A percentile compares a stretch with the other conserved stretches of the same genome.
Evolutionary conservation across 2,113 vertebrate genomes (phyloP).

Genomic region (Cyanoderma ruficeps): DNA sequence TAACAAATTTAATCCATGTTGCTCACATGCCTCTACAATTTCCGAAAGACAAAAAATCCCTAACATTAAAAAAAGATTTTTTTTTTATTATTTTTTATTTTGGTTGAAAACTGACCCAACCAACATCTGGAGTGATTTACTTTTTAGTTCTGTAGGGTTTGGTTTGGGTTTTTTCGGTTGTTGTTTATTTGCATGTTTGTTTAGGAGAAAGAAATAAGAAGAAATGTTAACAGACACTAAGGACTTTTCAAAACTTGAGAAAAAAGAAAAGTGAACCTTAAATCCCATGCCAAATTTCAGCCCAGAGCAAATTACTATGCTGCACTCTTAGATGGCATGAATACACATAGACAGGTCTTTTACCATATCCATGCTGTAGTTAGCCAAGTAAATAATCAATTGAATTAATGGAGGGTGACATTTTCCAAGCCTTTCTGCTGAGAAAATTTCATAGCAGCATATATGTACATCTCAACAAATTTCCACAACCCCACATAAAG

Average conservation of each 20-base stretch:
- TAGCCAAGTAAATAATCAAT: background rate
- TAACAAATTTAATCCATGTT: background rate
- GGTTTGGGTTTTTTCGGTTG: background rate
- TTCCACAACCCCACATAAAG: background rate
- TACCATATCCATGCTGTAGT: background rate
- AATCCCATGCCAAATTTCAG: conserved; percentile 20
- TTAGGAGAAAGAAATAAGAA: conserved; percentile 10
- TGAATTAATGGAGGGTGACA: conserved; percentile 6
- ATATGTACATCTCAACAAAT: background rate
- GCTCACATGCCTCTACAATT: background rate
- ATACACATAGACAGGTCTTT: background rate
- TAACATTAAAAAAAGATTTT: background rate
- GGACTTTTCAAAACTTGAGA: conserved; percentile 26
- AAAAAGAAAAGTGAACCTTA: conserved; percentile 40
- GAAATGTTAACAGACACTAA: background rate
- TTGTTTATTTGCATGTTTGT: background rate
- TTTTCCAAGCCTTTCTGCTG: conserved; percentile 19
- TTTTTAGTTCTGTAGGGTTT: background rate
- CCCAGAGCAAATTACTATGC: background rate
- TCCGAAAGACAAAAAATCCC: background rate
- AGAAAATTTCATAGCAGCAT: background rate
- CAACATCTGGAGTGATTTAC: conserved; percentile 16
- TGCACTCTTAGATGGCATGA: background rate
- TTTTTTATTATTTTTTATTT: background rate
- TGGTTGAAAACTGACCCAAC: background rate